Base-by-base conservation (phyloP, 2,113 vertebrate species). In the Trinectes maculatus region DNA sequence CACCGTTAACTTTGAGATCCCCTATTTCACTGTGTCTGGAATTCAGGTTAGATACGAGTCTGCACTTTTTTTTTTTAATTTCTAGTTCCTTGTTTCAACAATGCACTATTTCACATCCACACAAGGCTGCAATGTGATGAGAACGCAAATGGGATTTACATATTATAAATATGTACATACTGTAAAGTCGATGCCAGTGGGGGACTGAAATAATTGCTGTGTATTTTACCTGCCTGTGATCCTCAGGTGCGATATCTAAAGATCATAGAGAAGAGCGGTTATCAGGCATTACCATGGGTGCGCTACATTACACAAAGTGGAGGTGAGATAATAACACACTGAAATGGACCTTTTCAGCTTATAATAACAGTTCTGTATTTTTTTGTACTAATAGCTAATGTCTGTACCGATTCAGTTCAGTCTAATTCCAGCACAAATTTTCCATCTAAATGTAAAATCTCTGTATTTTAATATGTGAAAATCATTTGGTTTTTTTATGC, bases 211-310 rank as follows among this genome's bases (percentile, higher is more conserved):
- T 52, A 29, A 60, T 25, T 1, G 6, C 13, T n/a, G n/a, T 58
- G 10, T 44, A 37, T 61, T 31, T 43, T 28, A 42, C 48, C 18
- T 46, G 42, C 40, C 33, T 64, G 34, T 63, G 59, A 48, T 83
- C 37, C 25, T n/a, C 51, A 94, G 93, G 93, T 94, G 31, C 92
- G 93, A 68, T 94, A 94, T 84, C 84, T 94, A 36, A 94, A 94
- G 88, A 94, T 94, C 75, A 94, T 94, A 48, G 93, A 94, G 84
- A 94, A 94, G 88, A 94, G 92, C 28, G 93, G 93, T 28, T 94
- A 94, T 79, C 91, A 93, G 62, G 93, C 93, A 0, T 82, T 94
- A 71, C 93, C 93, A 1, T 94, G 93, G 93, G 93, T 94, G 37
- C 91, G 93, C 52, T 94, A 94, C 77, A 94, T 94, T 75, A 94